A percentile compares a stretch with the other conserved stretches of the same genome.
Conservation (phyloP, 2,797 vertebrate genomes). For the Tinamus major region DNA sequence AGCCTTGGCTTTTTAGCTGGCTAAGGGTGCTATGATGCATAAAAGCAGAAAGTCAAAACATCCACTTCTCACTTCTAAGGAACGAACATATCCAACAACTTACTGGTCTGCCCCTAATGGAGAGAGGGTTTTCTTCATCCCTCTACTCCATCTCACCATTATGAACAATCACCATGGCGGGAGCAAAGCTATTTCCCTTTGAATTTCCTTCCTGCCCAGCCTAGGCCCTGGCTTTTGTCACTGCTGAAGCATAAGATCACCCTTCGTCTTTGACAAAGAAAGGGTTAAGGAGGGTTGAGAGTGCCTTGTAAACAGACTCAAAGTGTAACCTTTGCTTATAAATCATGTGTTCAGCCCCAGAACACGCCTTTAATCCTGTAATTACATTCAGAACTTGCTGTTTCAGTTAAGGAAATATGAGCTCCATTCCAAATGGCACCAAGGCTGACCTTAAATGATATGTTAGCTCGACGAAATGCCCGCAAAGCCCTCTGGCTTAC, state of each 20-base stretch:
- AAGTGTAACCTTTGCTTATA: constrained; percentile 77
- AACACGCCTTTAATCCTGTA: constrained; percentile 76
- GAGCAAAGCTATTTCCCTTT: background rate
- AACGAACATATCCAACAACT: background rate
- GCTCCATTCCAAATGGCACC: constrained; percentile 76
- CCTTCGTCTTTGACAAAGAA: background rate
- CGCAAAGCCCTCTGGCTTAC: background rate
- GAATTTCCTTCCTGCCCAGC: background rate
- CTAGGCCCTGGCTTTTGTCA: background rate
- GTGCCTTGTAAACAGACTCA: constrained; percentile 65
- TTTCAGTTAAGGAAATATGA: constrained; percentile 81
- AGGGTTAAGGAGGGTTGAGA: constrained; percentile 47
- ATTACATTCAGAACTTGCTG: constrained; percentile 79
- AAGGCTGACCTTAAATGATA: constrained; percentile 78
- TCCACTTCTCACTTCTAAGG: background rate
- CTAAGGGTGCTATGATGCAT: background rate
- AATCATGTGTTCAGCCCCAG: constrained; percentile 70
- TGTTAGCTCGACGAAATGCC: constrained; percentile 59
- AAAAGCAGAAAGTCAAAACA: background rate
- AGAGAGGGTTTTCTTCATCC: too few species aligned
- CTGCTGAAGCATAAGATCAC: background rate
- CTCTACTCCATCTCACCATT: background rate
- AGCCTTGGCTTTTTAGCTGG: background rate
- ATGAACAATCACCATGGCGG: background rate
- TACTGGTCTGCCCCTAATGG: background rate